Base-by-base conservation (phyloP, 2,113 vertebrate species). In the Sinosuthora webbiana region DNA sequence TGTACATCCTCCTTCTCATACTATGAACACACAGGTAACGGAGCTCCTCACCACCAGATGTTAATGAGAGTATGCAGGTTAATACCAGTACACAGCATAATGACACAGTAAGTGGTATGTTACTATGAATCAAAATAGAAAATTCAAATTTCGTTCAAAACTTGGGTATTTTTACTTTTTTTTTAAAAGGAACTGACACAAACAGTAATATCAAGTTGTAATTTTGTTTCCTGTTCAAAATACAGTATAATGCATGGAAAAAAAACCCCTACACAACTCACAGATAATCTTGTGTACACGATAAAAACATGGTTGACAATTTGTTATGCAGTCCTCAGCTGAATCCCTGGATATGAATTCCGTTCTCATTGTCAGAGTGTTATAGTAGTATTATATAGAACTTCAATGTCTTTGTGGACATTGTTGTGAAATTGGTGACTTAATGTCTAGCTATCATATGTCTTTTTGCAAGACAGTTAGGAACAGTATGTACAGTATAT, bases 381-480 rank as follows among this genome's bases (percentile, higher is more conserved):
- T 98, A 95, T 96, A 97, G 98, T 98, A 98, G 96, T 98, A 97
- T 98, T 98, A 96, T 97, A 98, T 98, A 98, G 98, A 98, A 97
- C 98, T 98, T 97, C 98, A 98, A 96, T 98, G 98, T 99, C 98
- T 98, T 96, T 98, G 97, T 98, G 98, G 98, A 98, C 98, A 98
- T 98, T 98, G 98, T 97, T 97, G 96, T 98, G 96, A 97, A 98
- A 97, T 94, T 97, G 98, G 98, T 98, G 97, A 98, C 97, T 98
- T 97, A 98, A 96, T 98, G 98, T 98, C 98, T 98, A 98, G 98
- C 95, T 98, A 93, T 98, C 87, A 84, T 97, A 97, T 97, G 97
- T 98, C 98, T 98, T 98, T 98, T 97, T 92, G 97, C 97, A 98
- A 98, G 98, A 98, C 98, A 98, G 90, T 97, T 98, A 98, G 98